Conservation (phyloP, 2,113 vertebrate genomes). For the Sminthopsis crassicaudata region DNA sequence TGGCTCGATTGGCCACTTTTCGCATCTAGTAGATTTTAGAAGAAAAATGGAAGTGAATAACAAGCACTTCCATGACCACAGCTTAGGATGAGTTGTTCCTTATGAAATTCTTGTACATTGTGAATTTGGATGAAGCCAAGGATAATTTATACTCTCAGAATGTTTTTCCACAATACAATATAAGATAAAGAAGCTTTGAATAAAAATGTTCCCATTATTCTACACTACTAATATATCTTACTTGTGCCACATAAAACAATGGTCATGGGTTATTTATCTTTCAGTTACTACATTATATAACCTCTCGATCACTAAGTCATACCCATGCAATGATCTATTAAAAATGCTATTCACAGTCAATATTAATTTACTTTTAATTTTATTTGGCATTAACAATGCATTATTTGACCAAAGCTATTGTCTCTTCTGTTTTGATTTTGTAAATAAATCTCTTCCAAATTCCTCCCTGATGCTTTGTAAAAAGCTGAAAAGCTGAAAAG, state of each 20-base stretch:
- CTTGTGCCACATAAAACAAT: conserved; percentile 49
- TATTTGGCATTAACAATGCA: conserved; percentile 62
- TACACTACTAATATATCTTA: conserved; percentile 35
- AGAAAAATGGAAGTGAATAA: neutral
- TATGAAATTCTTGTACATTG: conserved; percentile 27
- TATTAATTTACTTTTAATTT: conserved; percentile 72
- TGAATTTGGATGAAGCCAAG: neutral
- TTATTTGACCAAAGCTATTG: conserved; percentile 59
- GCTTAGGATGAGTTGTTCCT: conserved; percentile 21
- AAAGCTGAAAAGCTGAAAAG: conserved; percentile 47
- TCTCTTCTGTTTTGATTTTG: neutral
- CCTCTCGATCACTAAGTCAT: conserved; percentile 43
- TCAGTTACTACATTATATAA: conserved; percentile 57
- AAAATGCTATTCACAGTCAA: conserved; percentile 56
- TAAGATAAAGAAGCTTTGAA: conserved; percentile 21
- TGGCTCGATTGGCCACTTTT: neutral
- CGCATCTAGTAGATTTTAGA: neutral
- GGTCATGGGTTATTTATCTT: conserved; percentile 43
- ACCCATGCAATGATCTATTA: conserved; percentile 49
- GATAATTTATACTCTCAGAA: conserved; percentile 36
- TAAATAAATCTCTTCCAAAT: conserved; percentile 68
- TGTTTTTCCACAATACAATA: conserved; percentile 49
- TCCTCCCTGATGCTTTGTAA: conserved; percentile 58
- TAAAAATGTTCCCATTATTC: neutral
- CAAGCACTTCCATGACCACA: neutral